A percentile compares a stretch with the other conserved stretches of the same genome.
Evolutionary conservation across 2,888 invertebrate species (phyloP).

Genomic region (Lingula anatina): DNA sequence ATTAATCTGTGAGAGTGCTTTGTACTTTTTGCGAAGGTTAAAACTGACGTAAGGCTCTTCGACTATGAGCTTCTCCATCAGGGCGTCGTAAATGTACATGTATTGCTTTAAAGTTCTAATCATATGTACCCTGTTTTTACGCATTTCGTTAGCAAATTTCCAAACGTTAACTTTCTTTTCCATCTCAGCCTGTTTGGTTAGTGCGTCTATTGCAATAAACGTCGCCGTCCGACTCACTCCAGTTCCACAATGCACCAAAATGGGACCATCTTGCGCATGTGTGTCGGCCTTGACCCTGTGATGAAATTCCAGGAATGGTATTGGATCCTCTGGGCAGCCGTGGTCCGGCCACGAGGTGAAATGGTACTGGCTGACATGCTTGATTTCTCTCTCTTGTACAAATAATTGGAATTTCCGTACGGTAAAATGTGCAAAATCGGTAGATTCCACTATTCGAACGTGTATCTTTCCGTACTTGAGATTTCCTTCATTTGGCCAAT

Average conservation of each 20-base stretch:
- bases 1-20: constrained; percentile 24
- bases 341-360: constrained; percentile 48
- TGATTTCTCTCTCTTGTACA: neutral
- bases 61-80: constrained; percentile 45
- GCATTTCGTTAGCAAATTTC: constrained; percentile 34
- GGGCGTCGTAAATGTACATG: constrained; percentile 44
- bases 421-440: constrained; percentile 88
- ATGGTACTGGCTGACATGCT: constrained; percentile 30
- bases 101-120: constrained; percentile 48
- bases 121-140: constrained; percentile 40
- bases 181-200: constrained; percentile 39
- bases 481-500: constrained; percentile 67
- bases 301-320: constrained; percentile 42
- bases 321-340: constrained; percentile 39
- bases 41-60: constrained; percentile 29
- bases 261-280: constrained; percentile 16
- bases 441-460: constrained; percentile 81
- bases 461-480: constrained; percentile 78
- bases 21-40: constrained; percentile 31
- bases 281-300: neutral
- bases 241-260: constrained; percentile 50
- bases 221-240: constrained; percentile 46
- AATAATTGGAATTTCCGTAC: constrained; percentile 30
- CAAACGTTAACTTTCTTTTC: constrained; percentile 45
- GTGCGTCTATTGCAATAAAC: constrained; percentile 47